Evolutionary conservation across 2,888 invertebrate species (phyloP).

Genomic region (Dusona sp.): DNA sequence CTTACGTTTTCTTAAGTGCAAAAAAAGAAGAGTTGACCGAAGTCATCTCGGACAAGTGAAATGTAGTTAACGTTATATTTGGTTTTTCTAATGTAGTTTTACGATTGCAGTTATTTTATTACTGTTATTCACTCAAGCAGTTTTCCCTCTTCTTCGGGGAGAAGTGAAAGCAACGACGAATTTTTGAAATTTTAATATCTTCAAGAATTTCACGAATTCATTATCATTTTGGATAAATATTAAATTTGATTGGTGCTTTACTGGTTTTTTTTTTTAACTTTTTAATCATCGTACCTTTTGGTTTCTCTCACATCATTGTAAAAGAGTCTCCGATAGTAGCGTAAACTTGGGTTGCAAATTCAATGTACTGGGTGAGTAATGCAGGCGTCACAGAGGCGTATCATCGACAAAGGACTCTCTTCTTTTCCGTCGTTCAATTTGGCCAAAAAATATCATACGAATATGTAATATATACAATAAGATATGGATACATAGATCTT

Average conservation of each 20-base stretch:
- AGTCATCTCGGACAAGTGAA: background rate
- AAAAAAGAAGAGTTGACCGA: background rate
- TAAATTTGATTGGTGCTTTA: background rate
- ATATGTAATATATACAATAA: constrained; percentile 27
- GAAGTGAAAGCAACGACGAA: background rate
- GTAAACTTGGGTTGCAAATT: constrained; percentile 38
- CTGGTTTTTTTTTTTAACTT: constrained; percentile 1
- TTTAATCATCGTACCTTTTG: background rate
- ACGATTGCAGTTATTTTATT: background rate
- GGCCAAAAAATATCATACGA: constrained; percentile 42
- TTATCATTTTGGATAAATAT: background rate
- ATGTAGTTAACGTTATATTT: background rate
- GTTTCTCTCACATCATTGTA: constrained; percentile 1
- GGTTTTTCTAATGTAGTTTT: background rate
- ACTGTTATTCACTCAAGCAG: background rate
- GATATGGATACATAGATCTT: constrained; percentile 46
- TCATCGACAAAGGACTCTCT: constrained; percentile 72
- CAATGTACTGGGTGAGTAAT: constrained; percentile 40
- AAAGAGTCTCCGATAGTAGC: constrained; percentile 31
- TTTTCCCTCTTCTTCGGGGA: background rate
- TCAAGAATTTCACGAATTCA: background rate
- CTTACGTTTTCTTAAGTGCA: background rate
- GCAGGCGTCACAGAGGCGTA: constrained; percentile 76
- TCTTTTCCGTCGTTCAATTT: constrained; percentile 35
- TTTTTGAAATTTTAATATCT: background rate